phyloP scores from a whole-genome alignment of 2,888 invertebrate genomes.

The Heteromyza rotundicornis region DNA sequence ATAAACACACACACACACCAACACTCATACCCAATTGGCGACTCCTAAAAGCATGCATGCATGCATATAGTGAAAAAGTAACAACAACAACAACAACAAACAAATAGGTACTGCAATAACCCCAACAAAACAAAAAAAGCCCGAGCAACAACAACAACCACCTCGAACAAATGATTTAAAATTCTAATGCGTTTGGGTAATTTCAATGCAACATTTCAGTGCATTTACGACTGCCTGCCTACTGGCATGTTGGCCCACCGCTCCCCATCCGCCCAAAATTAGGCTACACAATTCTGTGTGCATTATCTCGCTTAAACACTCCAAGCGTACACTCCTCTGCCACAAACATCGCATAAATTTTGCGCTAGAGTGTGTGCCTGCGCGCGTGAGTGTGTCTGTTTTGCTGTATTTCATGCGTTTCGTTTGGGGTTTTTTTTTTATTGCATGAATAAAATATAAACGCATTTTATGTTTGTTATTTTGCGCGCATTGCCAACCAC shows the following conservation, averaged over 20 bases:
- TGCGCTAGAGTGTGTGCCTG: constrained; percentile 6
- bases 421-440: constrained; percentile 20
- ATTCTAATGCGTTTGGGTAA: constrained; percentile 43
- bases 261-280: constrained; percentile 1
- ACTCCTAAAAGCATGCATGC: neutral
- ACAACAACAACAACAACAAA: neutral
- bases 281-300: constrained; percentile 13
- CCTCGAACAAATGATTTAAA: constrained; percentile 47
- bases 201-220: constrained; percentile 9
- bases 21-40: neutral
- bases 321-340: neutral
- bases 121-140: constrained; percentile 13
- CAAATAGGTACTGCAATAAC: neutral
- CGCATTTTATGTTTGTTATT: constrained; percentile 39
- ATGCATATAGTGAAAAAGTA: neutral
- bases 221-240: neutral
- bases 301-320: constrained; percentile 12
- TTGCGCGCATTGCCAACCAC: constrained; percentile 29
- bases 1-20: neutral
- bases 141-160: constrained; percentile 4
- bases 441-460: constrained; percentile 36
- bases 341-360: constrained; percentile 11
- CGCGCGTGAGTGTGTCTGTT: constrained; percentile 20
- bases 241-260: neutral
- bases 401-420: constrained; percentile 21